phyloP scores from a whole-genome alignment of 2,113 vertebrate species.

The Cyanoramphus novaezelandiae region DNA sequence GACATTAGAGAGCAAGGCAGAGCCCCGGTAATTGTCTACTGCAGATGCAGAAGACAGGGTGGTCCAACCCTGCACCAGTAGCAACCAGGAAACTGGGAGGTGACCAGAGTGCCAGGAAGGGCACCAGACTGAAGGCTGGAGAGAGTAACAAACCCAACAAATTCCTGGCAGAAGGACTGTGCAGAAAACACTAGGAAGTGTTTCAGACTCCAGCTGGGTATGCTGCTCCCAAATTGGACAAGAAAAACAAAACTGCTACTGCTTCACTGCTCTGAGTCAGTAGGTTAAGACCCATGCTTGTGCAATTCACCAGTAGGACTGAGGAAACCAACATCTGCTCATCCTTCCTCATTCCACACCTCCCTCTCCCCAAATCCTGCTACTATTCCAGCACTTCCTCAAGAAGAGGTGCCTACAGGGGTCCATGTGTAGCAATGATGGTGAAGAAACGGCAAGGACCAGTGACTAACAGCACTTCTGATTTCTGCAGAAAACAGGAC shows the following conservation, averaged over 20 bases:
- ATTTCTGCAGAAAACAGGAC: background rate
- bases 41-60: background rate
- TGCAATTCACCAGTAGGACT: background rate
- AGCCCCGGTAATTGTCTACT: background rate
- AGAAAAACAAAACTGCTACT: background rate
- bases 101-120: conserved; percentile 5
- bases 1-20: background rate
- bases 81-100: background rate
- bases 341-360: background rate
- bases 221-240: background rate
- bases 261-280: background rate
- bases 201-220: conserved; percentile 29
- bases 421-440: background rate
- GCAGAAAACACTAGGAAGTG: background rate
- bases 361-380: background rate
- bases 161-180: background rate
- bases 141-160: background rate
- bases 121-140: conserved; percentile 19
- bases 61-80: background rate
- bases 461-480: fast-evolving
- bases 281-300: background rate
- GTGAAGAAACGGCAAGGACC: background rate
- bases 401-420: background rate
- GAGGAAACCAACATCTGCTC: background rate
- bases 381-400: background rate